Conservation (phyloP, 2,888 invertebrate genomes). For the Glyphotaelius pellucidus region DNA sequence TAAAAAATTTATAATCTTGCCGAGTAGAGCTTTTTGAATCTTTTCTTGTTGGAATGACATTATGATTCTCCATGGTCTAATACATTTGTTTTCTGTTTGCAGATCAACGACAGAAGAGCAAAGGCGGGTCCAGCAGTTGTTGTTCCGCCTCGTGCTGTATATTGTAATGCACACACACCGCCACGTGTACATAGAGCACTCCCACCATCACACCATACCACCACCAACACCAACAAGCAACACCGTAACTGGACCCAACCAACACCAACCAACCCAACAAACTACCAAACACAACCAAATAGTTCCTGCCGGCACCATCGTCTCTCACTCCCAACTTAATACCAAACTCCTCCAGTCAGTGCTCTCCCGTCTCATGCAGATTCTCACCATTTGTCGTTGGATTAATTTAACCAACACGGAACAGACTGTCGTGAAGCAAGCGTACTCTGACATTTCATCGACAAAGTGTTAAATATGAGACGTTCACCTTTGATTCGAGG, state of each 20-base stretch:
- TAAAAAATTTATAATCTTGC: not conserved
- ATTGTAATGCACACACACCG: slow-evolving; percentile 81
- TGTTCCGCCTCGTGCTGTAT: slow-evolving; percentile 96
- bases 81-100: slow-evolving; percentile 71
- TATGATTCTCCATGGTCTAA: not conserved
- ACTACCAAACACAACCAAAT: not conserved
- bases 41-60: not conserved
- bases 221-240: not conserved
- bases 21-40: not conserved
- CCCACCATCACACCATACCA: slow-evolving; percentile 6
- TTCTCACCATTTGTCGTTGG: slow-evolving; percentile 12
- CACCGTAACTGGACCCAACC: not conserved
- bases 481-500: not conserved
- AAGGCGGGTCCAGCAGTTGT: slow-evolving; percentile 96
- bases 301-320: not conserved
- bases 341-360: not conserved
- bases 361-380: not conserved
- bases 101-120: slow-evolving; percentile 98
- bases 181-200: slow-evolving; percentile 35
- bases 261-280: not conserved
- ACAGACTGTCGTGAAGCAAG: slow-evolving; percentile 28
- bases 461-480: not conserved
- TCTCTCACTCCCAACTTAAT: not conserved
- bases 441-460: not conserved
- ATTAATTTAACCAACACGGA: not conserved